These are phyloP conservation scores for Liparis tanakae DNA, from an alignment of 2,797 vertebrate genomes.

Conservation along the genomic window DNA sequence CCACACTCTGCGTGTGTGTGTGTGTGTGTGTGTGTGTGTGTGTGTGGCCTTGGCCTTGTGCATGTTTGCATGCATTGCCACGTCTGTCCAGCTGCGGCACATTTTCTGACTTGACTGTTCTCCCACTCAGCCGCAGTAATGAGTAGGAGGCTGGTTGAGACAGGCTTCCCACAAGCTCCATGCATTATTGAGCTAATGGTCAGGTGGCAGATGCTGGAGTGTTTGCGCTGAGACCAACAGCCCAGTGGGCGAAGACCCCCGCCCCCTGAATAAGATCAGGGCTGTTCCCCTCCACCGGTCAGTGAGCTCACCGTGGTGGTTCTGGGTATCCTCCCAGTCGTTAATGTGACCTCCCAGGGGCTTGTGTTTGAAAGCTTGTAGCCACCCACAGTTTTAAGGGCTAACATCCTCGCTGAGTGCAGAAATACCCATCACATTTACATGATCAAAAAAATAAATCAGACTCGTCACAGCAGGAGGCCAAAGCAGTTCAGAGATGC, in stretches of 20 bases:
- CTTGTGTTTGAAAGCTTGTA: constrained; percentile 31
- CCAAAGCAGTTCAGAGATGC: constrained; percentile 2
- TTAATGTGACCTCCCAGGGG: constrained; percentile 34
- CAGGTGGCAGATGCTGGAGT: constrained; percentile 68
- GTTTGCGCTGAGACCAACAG: constrained; percentile 38
- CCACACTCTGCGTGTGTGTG: constrained; percentile 21
- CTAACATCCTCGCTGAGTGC: constrained; percentile 20
- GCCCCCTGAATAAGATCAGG: constrained; percentile 23
- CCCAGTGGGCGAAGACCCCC: constrained; percentile 28
- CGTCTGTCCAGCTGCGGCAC: neutral
- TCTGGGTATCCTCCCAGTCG: constrained; percentile 32
- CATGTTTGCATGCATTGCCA: constrained; percentile 17
- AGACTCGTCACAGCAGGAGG: neutral
- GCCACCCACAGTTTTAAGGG: constrained; percentile 36
- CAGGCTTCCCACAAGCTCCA: constrained; percentile 42
- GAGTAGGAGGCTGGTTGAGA: constrained; percentile 41
- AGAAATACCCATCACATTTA: constrained; percentile 39
- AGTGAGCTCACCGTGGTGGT: constrained; percentile 31
- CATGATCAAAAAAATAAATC: constrained; percentile 28
- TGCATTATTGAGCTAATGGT: constrained; percentile 78
- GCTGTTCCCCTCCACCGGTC: constrained; percentile 10
- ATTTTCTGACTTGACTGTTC: constrained; percentile 49
- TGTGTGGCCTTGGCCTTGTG: constrained; percentile 28
- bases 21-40: constrained; percentile 33
- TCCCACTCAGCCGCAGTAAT: constrained; percentile 41